Evolutionary conservation across 2,113 vertebrate genomes (phyloP).

Genomic region (Stegastes partitus): DNA sequence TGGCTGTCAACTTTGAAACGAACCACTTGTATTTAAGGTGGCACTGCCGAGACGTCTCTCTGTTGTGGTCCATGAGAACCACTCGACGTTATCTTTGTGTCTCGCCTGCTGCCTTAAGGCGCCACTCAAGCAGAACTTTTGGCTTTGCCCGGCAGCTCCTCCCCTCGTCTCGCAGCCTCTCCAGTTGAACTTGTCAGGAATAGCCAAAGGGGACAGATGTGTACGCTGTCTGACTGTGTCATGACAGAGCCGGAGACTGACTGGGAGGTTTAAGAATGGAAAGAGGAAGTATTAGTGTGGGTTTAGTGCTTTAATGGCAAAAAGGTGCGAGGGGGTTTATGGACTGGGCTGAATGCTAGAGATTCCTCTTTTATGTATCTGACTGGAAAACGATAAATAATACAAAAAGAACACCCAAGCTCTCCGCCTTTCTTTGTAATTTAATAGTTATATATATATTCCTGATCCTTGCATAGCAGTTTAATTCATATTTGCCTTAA

Average conservation of each 20-base stretch:
- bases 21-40: slow-evolving; percentile 48
- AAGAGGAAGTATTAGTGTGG: slow-evolving; percentile 30
- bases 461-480: too few species aligned
- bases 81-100: slow-evolving; percentile 47
- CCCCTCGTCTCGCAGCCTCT: slow-evolving; percentile 55
- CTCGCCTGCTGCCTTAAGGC: slow-evolving; percentile 71
- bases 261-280: slow-evolving; percentile 20
- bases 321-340: neutral
- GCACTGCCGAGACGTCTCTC: slow-evolving; percentile 9
- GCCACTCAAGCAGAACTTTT: slow-evolving; percentile 45
- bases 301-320: slow-evolving; percentile 10
- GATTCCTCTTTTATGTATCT: neutral
- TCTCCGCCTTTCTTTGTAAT: too few species aligned
- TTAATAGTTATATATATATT: too few species aligned
- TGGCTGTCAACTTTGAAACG: slow-evolving; percentile 35
- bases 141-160: slow-evolving; percentile 50
- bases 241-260: slow-evolving; percentile 48
- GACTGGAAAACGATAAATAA: neutral
- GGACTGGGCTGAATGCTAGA: neutral
- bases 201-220: slow-evolving; percentile 72
- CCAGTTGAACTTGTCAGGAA: slow-evolving; percentile 70
- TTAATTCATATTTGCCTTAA: too few species aligned
- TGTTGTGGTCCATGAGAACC: slow-evolving; percentile 47
- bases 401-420: neutral
- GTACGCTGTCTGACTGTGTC: slow-evolving; percentile 54